A percentile compares a stretch with the other conserved stretches of the same genome.
These are phyloP conservation scores for Terrapene triunguis DNA, from an alignment of 2,113 vertebrate species.

Conservation along the genomic window DNA sequence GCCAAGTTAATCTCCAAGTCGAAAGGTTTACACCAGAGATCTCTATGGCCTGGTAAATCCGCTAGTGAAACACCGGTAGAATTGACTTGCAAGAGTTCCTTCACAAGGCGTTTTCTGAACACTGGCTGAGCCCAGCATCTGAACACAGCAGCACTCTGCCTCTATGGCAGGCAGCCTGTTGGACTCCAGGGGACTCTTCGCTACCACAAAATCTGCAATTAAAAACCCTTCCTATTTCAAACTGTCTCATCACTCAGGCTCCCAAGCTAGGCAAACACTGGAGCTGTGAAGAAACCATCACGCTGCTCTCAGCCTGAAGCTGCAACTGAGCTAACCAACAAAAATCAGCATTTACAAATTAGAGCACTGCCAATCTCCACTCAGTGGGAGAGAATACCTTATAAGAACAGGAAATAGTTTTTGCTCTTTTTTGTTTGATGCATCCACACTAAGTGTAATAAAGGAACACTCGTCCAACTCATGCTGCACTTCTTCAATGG, in stretches of 20 bases:
- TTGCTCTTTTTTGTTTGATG: too few relatives aligned
- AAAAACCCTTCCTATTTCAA: constrained; percentile 37
- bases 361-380: background rate
- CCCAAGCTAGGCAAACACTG: background rate
- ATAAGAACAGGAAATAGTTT: too few relatives aligned
- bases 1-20: constrained; percentile 41
- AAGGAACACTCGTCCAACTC: too few relatives aligned
- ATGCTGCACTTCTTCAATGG: too few relatives aligned
- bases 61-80: background rate
- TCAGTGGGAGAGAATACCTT: too few relatives aligned
- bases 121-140: background rate
- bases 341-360: constrained; percentile 9
- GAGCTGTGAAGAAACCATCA: constrained; percentile 40
- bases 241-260: constrained; percentile 39
- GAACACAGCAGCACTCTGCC: background rate
- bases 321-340: background rate
- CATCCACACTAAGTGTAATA: too few relatives aligned
- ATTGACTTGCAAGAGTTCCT: constrained; percentile 6
- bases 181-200: constrained; percentile 55
- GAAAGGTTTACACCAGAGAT: constrained; percentile 44
- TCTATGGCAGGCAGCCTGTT: background rate
- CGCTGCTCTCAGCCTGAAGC: constrained; percentile 51
- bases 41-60: constrained; percentile 51
- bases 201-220: constrained; percentile 65
- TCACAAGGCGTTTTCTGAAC: fast-evolving